These are phyloP conservation scores for Amphipoea lucens DNA, from an alignment of 2,888 invertebrate genomes.

Conservation along the genomic window DNA sequence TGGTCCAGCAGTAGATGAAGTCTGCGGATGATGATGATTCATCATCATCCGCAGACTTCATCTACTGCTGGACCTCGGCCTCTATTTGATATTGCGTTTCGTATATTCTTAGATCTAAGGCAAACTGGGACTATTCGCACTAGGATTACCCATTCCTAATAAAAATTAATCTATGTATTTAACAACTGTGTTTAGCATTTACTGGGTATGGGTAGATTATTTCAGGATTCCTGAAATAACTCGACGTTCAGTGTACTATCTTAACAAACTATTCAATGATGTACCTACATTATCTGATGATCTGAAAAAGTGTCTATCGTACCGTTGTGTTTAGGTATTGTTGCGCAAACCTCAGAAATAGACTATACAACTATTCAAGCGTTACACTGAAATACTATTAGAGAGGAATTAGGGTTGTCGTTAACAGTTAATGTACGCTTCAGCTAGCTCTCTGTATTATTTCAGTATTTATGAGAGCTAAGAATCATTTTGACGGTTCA, in stretches of 20 bases:
- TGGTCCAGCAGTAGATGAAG: too few species aligned
- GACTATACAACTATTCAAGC: conserved; percentile 50
- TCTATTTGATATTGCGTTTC: not conserved
- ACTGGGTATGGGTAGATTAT: not conserved
- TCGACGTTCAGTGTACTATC: conserved; percentile 14
- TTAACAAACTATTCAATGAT: conserved; percentile 36
- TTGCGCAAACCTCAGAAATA: conserved; percentile 59
- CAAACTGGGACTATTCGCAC: not conserved
- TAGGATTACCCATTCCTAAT: not conserved
- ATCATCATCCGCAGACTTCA: not conserved
- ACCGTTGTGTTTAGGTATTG: conserved; percentile 31
- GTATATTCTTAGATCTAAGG: not conserved
- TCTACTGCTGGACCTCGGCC: not conserved
- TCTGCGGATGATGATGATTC: too few species aligned
- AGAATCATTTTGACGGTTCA: not conserved
- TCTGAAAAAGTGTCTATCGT: conserved; percentile 19
- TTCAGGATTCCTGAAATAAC: conserved; percentile 31
- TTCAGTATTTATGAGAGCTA: not conserved
- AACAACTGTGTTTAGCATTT: not conserved
- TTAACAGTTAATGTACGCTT: not conserved
- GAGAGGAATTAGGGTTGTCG: conserved; percentile 46
- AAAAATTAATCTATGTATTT: not conserved
- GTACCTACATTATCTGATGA: conserved; percentile 37
- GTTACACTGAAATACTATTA: conserved; percentile 44
- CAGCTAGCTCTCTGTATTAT: not conserved